A percentile compares a stretch with the other conserved stretches of the same genome.
phyloP scores from a whole-genome alignment of 2,888 invertebrate species.

The Ichneumoninae sp. region DNA sequence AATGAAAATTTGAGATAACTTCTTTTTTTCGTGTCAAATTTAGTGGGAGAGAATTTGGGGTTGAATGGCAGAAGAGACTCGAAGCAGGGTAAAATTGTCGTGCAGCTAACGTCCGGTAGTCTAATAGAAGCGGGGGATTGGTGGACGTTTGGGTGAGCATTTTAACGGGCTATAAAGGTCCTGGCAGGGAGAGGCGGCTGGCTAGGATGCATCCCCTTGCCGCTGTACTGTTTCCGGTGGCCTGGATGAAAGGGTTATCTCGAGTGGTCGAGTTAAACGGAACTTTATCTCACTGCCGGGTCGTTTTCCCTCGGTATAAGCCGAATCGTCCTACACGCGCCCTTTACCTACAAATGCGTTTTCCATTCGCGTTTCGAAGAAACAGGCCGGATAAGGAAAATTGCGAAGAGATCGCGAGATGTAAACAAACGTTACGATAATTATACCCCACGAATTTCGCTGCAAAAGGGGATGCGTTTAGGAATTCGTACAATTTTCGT shows the following conservation, averaged over 20 bases:
- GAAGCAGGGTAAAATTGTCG: constrained; percentile 14
- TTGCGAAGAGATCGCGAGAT: background rate
- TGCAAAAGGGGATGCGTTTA: no score
- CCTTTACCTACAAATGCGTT: constrained; percentile 11
- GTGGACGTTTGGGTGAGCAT: constrained; percentile 48
- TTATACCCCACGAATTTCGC: background rate
- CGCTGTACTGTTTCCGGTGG: constrained; percentile 68
- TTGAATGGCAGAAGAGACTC: background rate
- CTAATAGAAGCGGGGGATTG: constrained; percentile 16
- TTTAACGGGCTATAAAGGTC: constrained; percentile 66
- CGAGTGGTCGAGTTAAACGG: constrained; percentile 62
- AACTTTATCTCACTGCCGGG: constrained; percentile 39
- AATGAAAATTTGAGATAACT: background rate
- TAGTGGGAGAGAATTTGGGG: constrained; percentile 4
- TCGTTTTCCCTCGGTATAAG: constrained; percentile 22
- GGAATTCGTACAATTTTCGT: no score
- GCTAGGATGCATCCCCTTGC: background rate
- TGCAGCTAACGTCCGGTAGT: constrained; percentile 16
- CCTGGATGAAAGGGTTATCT: constrained; percentile 85
- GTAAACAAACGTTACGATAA: background rate
- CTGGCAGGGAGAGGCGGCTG: constrained; percentile 23
- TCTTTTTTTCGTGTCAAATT: background rate
- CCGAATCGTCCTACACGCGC: constrained; percentile 29
- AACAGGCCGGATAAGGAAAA: background rate
- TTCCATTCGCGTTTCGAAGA: constrained; percentile 68